A percentile compares a stretch with the other conserved stretches of the same genome.
Conservation (phyloP, 1,140 invertebrate genomes). For the Trichonephila clavipes region DNA sequence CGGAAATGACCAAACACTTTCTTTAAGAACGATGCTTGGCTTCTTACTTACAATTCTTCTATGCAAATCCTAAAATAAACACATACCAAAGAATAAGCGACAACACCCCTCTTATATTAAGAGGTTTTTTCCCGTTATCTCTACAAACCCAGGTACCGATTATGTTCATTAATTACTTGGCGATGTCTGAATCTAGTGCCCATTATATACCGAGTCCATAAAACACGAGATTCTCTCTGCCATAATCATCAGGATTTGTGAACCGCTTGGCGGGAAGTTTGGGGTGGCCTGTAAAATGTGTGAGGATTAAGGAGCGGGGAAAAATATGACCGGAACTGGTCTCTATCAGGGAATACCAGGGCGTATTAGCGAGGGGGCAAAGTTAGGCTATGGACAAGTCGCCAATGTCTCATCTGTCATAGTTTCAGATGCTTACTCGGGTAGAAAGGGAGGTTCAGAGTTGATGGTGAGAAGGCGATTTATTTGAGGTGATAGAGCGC, state of each 20-base stretch:
- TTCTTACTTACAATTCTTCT: neutral
- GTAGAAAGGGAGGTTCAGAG: neutral
- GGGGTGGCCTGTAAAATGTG: neutral
- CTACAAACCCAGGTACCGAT: constrained; percentile 3
- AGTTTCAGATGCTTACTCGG: neutral
- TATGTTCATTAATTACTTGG: neutral
- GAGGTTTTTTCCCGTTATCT: constrained; percentile 9
- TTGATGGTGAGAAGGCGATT: neutral
- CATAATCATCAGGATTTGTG: constrained; percentile 1
- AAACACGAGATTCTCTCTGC: neutral
- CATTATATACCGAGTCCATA: neutral
- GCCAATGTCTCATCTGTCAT: neutral
- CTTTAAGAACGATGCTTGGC: too few species aligned
- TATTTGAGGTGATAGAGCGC: neutral
- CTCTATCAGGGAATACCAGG: constrained; percentile 15
- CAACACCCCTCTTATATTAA: neutral
- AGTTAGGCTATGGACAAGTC: neutral
- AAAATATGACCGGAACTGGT: constrained; percentile 21
- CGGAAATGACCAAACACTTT: too few species aligned
- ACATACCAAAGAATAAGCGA: neutral
- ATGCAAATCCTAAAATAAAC: neutral
- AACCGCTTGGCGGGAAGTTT: neutral
- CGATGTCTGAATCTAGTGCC: neutral
- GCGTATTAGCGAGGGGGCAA: neutral
- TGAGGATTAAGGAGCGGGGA: neutral